Percentiles rank a stretch among this genome's conserved stretches.
phyloP scores from a whole-genome alignment of 1,140 invertebrate genomes.

The Xylocopa sonorina region DNA sequence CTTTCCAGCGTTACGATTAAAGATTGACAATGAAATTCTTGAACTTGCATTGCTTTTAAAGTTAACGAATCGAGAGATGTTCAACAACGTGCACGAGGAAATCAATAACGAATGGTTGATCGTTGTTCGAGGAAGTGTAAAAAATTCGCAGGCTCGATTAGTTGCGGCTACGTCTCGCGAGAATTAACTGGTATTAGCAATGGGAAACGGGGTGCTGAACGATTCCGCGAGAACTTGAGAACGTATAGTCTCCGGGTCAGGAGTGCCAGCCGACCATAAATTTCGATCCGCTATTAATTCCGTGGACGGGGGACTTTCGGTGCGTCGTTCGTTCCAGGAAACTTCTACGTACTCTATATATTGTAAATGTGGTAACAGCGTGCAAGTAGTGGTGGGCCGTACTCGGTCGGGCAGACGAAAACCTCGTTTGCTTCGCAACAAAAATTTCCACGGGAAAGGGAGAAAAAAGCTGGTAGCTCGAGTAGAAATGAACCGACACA shows the following conservation, averaged over 20 bases:
- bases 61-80: too few species aligned
- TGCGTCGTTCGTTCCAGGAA: background rate
- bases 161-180: conserved; percentile 32
- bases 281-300: conserved; percentile 34
- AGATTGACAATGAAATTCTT: background rate
- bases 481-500: too few species aligned
- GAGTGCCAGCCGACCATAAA: conserved; percentile 41
- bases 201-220: conserved; percentile 33
- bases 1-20: background rate
- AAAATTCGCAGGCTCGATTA: conserved; percentile 33
- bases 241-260: conserved; percentile 17
- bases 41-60: too few species aligned
- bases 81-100: too few species aligned
- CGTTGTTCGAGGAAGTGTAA: background rate
- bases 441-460: too few species aligned
- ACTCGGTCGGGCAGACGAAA: background rate
- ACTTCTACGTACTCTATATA: background rate
- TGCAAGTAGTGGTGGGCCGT: background rate
- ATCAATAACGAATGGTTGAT: background rate
- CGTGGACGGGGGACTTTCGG: background rate
- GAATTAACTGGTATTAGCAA: conserved; percentile 63
- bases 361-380: background rate
- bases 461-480: too few species aligned
- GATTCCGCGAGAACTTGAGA: conserved; percentile 37
- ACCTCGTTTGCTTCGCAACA: background rate